Base-by-base conservation (phyloP, 2,113 vertebrate genomes). In the Stictonetta naevosa region DNA sequence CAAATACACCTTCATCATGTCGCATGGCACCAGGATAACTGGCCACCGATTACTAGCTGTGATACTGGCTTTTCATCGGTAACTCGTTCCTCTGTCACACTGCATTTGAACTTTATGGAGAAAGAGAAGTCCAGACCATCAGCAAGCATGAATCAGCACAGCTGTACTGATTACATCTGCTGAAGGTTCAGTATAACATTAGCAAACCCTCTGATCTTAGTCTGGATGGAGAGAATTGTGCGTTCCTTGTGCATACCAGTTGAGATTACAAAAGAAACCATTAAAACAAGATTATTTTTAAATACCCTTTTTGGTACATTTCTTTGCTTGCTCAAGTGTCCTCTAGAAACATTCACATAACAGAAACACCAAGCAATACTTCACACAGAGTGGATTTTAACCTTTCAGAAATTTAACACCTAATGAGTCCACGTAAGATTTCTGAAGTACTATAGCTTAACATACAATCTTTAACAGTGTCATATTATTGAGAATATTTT, bases 401-500 rank as follows among this genome's bases (percentile, higher is more conserved):
- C 36, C 52, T 94, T 93, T 71, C 53, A 19, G 72, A 88, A 75
- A 68, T 52, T 69, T 52, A 18, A 62, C 28, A 90, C 29, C 58
- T 91, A 90, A 12, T 22, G 29, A 92, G 96, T 92, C 75, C 64
- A 73, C 18, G 2, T n/a, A 73, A 46, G 20, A 71, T 50, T 71
- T 93, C 53, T 88, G 66, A 96, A 88, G 76, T 77, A 72, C 16
- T 81, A 60, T 25, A 94, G 72, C 31, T 91, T 94, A 95, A 91
- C 60, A 83, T 73, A 78, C 38, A 78, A 90, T 89, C 21, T 71
- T 66, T 19, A 94, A 69, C 33, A 92, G 59, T 82, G 75, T 93
- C 84, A 77, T 59, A 79, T 83, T 87, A 76, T 71, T 92, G 78
- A 81, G 40, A 92, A 73, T 89, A 88, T 72, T 96, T 96, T 93